Evolutionary conservation across 2,797 vertebrate genomes (phyloP).

Genomic region (Amniataba percoides): DNA sequence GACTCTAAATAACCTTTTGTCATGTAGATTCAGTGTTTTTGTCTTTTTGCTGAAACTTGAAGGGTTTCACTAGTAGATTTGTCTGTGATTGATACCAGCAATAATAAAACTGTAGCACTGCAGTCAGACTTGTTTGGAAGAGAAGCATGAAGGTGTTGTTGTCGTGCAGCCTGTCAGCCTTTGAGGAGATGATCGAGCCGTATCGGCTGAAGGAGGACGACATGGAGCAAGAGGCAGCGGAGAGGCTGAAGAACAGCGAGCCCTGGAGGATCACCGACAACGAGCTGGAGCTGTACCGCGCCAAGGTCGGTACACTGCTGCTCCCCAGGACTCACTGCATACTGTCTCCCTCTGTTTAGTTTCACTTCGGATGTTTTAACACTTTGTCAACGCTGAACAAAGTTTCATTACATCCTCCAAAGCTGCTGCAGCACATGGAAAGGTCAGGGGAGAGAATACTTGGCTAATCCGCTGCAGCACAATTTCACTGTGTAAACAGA

Average conservation of each 20-base stretch:
- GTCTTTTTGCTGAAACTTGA: background rate
- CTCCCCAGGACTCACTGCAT: background rate
- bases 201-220: slow-evolving; percentile 97
- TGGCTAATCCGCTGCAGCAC: background rate
- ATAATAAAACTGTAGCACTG: background rate
- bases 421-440: background rate
- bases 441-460: background rate
- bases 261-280: slow-evolving; percentile 99
- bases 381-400: background rate
- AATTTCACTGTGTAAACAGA: background rate
- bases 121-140: background rate
- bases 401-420: background rate
- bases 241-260: slow-evolving; percentile 95
- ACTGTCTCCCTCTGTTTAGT: background rate
- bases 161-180: slow-evolving; percentile 86
- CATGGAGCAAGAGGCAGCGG: slow-evolving; percentile 96
- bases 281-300: slow-evolving; percentile 96
- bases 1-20: background rate
- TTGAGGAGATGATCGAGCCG: slow-evolving; percentile 96
- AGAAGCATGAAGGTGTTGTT: background rate
- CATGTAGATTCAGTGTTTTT: background rate
- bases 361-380: background rate
- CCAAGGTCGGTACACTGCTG: slow-evolving; percentile 88
- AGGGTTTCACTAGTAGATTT: background rate
- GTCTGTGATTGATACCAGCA: background rate